Conservation (phyloP, 1,140 invertebrate genomes). For the Notospermus geniculatus region DNA sequence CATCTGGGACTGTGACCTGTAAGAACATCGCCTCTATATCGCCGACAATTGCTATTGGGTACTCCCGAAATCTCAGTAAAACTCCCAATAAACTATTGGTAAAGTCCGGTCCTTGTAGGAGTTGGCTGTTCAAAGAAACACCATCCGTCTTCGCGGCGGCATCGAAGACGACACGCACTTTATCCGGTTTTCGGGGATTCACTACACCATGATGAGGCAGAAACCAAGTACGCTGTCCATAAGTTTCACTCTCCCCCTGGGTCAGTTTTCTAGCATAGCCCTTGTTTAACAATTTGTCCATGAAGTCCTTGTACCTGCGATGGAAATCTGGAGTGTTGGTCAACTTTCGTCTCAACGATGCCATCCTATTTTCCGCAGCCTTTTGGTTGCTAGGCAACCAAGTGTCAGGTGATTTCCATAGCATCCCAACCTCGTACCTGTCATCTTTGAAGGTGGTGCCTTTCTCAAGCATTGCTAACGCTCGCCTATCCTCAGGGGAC, state of each 20-base stretch:
- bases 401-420: too few species aligned
- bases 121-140: slow-evolving; percentile 31
- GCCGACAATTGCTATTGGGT: slow-evolving; percentile 25
- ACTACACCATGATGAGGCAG: slow-evolving; percentile 27
- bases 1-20: slow-evolving; percentile 18
- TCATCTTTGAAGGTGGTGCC: not conserved
- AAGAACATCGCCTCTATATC: too few species aligned
- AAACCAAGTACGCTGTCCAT: slow-evolving; percentile 18
- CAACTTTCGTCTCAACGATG: too few species aligned
- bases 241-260: not conserved
- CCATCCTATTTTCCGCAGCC: too few species aligned
- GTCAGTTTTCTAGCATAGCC: not conserved
- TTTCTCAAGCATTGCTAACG: not conserved
- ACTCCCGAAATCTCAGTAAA: slow-evolving; percentile 26
- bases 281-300: not conserved
- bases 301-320: too few species aligned
- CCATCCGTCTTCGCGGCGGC: slow-evolving; percentile 22
- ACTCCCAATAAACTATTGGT: slow-evolving; percentile 37
- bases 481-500: not conserved
- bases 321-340: too few species aligned
- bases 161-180: slow-evolving; percentile 29
- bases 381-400: too few species aligned
- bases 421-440: too few species aligned
- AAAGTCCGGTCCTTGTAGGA: slow-evolving; percentile 44
- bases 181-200: slow-evolving; percentile 23